Evolutionary conservation across 2,888 invertebrate genomes (phyloP), one percentile per base, ranked within the genome.

Genomic region (Lydus trimaculatus): DNA sequence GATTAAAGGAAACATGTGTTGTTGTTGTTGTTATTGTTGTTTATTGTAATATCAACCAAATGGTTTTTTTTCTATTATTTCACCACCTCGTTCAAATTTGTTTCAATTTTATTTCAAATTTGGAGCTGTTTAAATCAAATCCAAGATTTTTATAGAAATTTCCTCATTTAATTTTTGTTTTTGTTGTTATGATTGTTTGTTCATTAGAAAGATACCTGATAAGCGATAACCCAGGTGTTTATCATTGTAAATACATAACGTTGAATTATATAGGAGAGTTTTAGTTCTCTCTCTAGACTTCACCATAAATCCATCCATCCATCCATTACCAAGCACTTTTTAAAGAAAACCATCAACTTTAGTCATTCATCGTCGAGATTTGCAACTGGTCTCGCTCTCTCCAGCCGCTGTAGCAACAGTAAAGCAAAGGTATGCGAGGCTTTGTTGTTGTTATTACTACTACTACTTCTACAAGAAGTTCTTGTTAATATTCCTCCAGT

Each of bases 361-460:
- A 56, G 56, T 56, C 56, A 56, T 56, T 23, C 56, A 56, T 56
- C 56, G 23, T 25, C 56, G 56, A 56, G 56, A 56, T 56, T 56
- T 56, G 56, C 56, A 11, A 56, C 56, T 56, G 56, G 56, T 56
- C 56, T 13, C 25, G 56, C 15, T 56, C 48, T 52, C 25, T 48
- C 48, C 56, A 25, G 56, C 56, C 5, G 25, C 25, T 56, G 56
- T 20, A 56, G 13, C 56, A 56, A 25, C 56, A 56, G 56, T 56
- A 56, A 56, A 56, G 25, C 13, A 23, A 56, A 56, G 56, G 56
- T 56, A 56, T 56, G 56, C 56, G 25, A 9, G 25, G 25, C 48
- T 43, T 17, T 48, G 25, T 13, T 25, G 48, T 20, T 48, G 56
- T 56, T 52, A 4, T 52, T 52, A 23, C 52, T 11, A 23, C 2